A percentile compares a stretch with the other conserved stretches of the same genome.
phyloP scores from a whole-genome alignment of 2,113 vertebrate genomes.

The Meriones unguiculatus region DNA sequence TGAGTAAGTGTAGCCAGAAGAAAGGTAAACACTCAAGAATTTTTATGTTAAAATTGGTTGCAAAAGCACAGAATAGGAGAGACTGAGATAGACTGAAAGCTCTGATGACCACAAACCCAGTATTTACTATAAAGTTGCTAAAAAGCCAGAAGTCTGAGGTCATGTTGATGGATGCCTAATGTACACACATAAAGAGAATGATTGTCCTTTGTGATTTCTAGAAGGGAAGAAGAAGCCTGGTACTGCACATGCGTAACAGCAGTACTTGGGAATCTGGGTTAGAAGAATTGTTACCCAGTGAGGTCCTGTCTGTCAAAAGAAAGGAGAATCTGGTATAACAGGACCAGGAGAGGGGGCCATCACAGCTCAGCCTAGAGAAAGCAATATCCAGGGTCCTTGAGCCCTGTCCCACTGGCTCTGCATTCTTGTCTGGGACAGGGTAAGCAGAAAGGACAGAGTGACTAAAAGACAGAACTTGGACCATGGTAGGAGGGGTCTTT shows the following conservation, averaged over 20 bases:
- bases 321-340: not conserved
- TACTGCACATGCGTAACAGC: not conserved
- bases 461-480: not conserved
- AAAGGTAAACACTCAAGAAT: not conserved
- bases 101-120: not conserved
- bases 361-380: not conserved
- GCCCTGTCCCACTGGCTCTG: not conserved
- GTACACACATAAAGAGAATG: not conserved
- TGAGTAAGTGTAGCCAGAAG: not conserved
- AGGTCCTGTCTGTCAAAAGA: not conserved
- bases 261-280: not conserved
- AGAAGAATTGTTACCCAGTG: not conserved
- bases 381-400: not conserved
- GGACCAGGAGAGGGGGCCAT: too few species aligned
- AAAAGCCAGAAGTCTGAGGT: not conserved
- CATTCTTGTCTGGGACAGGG: not conserved
- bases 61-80: not conserved
- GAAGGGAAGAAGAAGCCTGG: not conserved
- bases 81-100: not conserved
- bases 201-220: not conserved
- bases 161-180: not conserved
- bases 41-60: not conserved
- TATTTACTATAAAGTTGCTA: not conserved
- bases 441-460: too few species aligned
- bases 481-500: too few species aligned